Base-by-base conservation (phyloP, 2,888 invertebrate genomes). In the Tigriopus californicus region DNA sequence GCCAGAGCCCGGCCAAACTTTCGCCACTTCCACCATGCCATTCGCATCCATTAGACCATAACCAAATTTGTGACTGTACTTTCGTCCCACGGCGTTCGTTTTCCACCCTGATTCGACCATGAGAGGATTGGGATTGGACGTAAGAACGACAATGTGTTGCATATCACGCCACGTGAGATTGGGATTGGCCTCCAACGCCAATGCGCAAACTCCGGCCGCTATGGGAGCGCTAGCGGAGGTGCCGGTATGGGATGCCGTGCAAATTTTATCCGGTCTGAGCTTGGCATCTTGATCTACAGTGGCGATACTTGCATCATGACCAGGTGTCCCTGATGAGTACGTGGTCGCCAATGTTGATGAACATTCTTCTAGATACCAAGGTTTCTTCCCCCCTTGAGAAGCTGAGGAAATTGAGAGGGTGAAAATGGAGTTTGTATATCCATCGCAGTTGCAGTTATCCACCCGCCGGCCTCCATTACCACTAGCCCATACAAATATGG, bases 281-380 rank as follows among this genome's bases (percentile, higher is more conserved):
- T 82, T 78, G 1, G 85, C 88, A 68, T 90, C 90, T 89, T 89
- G 89, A 71, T 90, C 90, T 25, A 88, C 88, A 0, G 89, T 89
- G 10, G 88, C 88, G 15, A 90, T 87, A 70, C 88, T 88, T 69
- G 88, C 88, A 69, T 89, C 89, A 65, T 86, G 85, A 1, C 88
- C 87, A 3, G 88, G 92, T 1, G 89, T 88, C 4, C 97, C 98
- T 13, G 92, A 94, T 70, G 92, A 92, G 74, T 97, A 98, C 0
- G 98, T 98, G 18, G 92, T 85, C 1, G 97, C 95, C 64, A 98
- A 73, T 1, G 97, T 97, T 25, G 95, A 95, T 1, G 97, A 91
- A 70, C 98, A 98, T 72, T 97, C 95, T 75, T 98, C 98, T 66
- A 97, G 77, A 71, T 98, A 98, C 98, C 98, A 98, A 0, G 97